These are phyloP conservation scores for Saccostrea cuccullata DNA, from an alignment of 1,140 invertebrate species.

Conservation along the genomic window DNA sequence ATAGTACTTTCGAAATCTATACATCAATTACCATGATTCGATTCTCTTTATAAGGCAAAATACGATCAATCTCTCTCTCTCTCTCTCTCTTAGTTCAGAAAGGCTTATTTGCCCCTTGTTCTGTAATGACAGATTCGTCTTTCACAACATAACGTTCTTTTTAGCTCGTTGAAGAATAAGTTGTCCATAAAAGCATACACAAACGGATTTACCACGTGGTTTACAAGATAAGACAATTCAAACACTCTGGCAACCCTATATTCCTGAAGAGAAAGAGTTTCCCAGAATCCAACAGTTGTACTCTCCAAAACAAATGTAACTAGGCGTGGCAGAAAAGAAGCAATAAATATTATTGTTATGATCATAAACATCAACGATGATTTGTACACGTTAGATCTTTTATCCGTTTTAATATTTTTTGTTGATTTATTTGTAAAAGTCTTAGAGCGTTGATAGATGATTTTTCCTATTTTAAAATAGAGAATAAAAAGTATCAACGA, in stretches of 20 bases:
- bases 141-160: not conserved
- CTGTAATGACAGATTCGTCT: too few species aligned
- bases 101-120: too few species aligned
- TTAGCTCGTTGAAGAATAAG: not conserved
- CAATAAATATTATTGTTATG: constrained; percentile 28
- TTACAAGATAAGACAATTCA: not conserved
- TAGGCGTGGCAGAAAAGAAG: constrained; percentile 11
- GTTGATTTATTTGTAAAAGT: too few species aligned
- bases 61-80: too few species aligned
- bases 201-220: constrained; percentile 15
- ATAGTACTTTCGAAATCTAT: too few species aligned
- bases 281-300: not conserved
- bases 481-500: not conserved
- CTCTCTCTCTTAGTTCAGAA: too few species aligned
- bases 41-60: too few species aligned
- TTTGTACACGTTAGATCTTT: not conserved
- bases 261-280: not conserved
- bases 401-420: not conserved
- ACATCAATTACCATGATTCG: too few species aligned
- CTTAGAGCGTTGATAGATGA: not conserved
- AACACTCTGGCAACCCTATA: not conserved
- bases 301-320: not conserved
- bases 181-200: constrained; percentile 20
- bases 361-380: constrained; percentile 24
- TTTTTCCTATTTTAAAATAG: not conserved